Evolutionary conservation across 2,797 vertebrate species (phyloP).

Genomic region (Echiichthys vipera): DNA sequence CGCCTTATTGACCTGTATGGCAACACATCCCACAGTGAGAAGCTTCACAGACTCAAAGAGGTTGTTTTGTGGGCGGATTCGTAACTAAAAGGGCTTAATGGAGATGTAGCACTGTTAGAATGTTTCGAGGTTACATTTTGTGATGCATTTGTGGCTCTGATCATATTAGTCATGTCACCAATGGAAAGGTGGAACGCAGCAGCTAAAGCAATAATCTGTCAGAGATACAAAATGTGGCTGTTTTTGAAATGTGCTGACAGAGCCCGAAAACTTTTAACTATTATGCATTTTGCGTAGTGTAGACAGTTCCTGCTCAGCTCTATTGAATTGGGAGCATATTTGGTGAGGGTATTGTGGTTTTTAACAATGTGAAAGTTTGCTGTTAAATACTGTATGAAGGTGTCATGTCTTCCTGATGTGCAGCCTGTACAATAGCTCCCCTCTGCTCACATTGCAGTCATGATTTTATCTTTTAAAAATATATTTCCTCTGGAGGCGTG

Average conservation of each 20-base stretch:
- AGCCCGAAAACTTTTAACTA: constrained; percentile 6
- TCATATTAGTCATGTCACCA: constrained; percentile 13
- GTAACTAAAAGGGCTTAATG: constrained; percentile 32
- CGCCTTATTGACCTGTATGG: constrained; percentile 12
- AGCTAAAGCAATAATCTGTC: constrained; percentile 5
- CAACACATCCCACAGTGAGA: constrained; percentile 15
- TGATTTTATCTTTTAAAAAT: constrained; percentile 7
- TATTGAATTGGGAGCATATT: constrained; percentile 7
- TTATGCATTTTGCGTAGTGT: not conserved
- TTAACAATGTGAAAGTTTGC: constrained; percentile 26
- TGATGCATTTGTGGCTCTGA: constrained; percentile 32
- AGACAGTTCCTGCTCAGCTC: constrained; percentile 3
- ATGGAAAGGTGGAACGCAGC: constrained; percentile 7
- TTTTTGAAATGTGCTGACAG: constrained; percentile 22
- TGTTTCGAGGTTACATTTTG: constrained; percentile 25
- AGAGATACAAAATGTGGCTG: not conserved
- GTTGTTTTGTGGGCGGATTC: not conserved
- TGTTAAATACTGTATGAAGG: constrained; percentile 34
- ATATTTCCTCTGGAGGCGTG: not conserved
- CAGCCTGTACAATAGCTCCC: not conserved
- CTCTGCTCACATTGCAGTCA: not conserved
- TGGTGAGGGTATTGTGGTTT: constrained; percentile 17
- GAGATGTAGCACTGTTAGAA: not conserved
- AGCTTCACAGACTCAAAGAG: constrained; percentile 20
- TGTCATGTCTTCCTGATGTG: constrained; percentile 7